Evolutionary conservation across 2,113 vertebrate species (phyloP).

Genomic region (Plecotus auritus): DNA sequence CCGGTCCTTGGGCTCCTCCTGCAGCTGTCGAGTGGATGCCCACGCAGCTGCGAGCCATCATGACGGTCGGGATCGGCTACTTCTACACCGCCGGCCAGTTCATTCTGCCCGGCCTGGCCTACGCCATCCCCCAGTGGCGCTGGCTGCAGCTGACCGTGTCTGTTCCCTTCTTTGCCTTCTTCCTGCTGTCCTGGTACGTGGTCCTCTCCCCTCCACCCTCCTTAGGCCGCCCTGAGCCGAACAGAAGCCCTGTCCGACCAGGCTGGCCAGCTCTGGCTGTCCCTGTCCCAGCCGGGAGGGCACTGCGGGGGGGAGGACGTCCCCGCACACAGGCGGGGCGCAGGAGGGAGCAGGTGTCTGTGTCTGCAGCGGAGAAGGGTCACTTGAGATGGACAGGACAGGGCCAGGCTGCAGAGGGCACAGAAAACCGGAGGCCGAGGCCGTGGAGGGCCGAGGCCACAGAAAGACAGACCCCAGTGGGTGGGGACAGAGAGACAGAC

Average conservation of each 20-base stretch:
- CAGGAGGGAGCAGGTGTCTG: too few species aligned
- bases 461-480: too few species aligned
- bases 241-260: not conserved
- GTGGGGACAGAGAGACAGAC: too few species aligned
- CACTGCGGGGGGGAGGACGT: not conserved
- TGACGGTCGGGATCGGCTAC: constrained; percentile 80
- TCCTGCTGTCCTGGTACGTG: constrained; percentile 85
- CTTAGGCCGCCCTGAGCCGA: not conserved
- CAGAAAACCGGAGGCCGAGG: not conserved
- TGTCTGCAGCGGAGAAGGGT: not conserved
- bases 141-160: constrained; percentile 87
- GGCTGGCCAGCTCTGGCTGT: not conserved
- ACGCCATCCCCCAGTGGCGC: constrained; percentile 85
- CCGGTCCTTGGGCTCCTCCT: not conserved
- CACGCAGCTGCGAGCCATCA: constrained; percentile 80
- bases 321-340: not conserved
- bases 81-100: constrained; percentile 87
- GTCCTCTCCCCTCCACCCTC: not conserved
- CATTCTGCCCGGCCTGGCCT: constrained; percentile 82
- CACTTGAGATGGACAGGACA: accelerated
- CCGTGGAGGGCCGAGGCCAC: not conserved
- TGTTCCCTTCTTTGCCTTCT: constrained; percentile 85
- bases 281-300: not conserved
- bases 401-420: not conserved
- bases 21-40: constrained; percentile 88